Evolutionary conservation across 2,797 vertebrate genomes (phyloP).

Genomic region (Nothura maculosa): DNA sequence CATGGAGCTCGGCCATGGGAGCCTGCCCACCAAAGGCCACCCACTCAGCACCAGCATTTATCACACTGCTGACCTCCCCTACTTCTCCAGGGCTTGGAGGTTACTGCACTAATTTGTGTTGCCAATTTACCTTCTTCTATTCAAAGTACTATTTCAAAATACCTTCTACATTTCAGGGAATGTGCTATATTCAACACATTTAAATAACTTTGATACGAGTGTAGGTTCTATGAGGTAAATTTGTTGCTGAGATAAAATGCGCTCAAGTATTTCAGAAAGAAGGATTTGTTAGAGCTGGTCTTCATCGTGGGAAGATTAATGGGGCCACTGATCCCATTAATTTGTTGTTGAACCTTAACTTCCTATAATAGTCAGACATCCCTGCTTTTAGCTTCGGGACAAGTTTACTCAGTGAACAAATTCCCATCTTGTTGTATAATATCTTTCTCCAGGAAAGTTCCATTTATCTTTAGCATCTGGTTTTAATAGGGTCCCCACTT

Average conservation of each 20-base stretch:
- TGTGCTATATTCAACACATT: conserved; percentile 37
- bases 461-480: background rate
- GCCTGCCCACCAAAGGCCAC: background rate
- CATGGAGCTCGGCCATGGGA: background rate
- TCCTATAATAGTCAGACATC: conserved; percentile 20
- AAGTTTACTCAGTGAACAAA: conserved; percentile 40
- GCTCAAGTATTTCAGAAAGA: conserved; percentile 58
- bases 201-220: conserved; percentile 72
- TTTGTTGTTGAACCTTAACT: conserved; percentile 72
- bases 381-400: conserved; percentile 33
- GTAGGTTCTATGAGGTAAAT: conserved; percentile 48
- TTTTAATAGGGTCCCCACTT: conserved; percentile 32
- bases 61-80: background rate
- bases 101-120: background rate
- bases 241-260: conserved; percentile 61
- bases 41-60: background rate
- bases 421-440: conserved; percentile 10
- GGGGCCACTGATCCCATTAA: conserved; percentile 72
- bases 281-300: conserved; percentile 16
- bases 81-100: background rate
- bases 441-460: conserved; percentile 32
- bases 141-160: conserved; percentile 16
- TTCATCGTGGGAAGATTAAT: conserved; percentile 74
- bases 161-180: background rate
- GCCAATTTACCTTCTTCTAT: background rate